Base-by-base conservation (phyloP, 2,113 vertebrate species). In the Cyrtonyx montezumae region DNA sequence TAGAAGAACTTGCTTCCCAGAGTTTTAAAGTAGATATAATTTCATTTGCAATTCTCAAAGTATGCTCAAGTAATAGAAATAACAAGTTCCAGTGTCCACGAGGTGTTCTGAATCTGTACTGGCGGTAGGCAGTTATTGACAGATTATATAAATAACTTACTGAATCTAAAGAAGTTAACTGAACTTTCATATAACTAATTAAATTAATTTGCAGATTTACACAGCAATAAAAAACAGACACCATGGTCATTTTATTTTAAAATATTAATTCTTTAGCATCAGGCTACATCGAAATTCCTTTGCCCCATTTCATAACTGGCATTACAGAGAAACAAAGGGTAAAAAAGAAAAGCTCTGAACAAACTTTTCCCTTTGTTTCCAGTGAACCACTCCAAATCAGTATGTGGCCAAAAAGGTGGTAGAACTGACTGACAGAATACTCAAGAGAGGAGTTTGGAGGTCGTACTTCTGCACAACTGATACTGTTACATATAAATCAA, bases 171-270 rank as follows among this genome's bases (percentile, higher is more conserved):
- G 92, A 96, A 45, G 19, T 79, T 82, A 96, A 95, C 70, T 90
- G 76, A 87, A 95, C 70, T 94, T 94, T 96, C 68, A 95, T 81
- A 79, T 93, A 97, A 96, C 87, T 96, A 96, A 96, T 95, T 96
- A 93, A 96, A 96, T 94, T 93, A 94, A 86, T 91, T 95, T 93
- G 93, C 94, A 97, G 97, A 97, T 12, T 66, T 95, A 95, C 59
- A 91, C 66, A 92, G 82, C 95, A 97, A 80, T 93, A 97, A 96
- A 96, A 88, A 63, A 26, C 37, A 63, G 7, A 94, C 94, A 96
- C 89, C 92, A 93, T 1, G 10, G 70, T 84, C 61, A 83, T 6
- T 93, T 97, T 87, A 80, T 91, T 96, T 96, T 63, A 79, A 94
- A 94, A 95, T 96, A 91, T 92, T 78, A 91, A 83, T 93, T 90